These are phyloP conservation scores for Tuberolachnus salignus DNA, from an alignment of 2,888 invertebrate genomes.

Conservation along the genomic window DNA sequence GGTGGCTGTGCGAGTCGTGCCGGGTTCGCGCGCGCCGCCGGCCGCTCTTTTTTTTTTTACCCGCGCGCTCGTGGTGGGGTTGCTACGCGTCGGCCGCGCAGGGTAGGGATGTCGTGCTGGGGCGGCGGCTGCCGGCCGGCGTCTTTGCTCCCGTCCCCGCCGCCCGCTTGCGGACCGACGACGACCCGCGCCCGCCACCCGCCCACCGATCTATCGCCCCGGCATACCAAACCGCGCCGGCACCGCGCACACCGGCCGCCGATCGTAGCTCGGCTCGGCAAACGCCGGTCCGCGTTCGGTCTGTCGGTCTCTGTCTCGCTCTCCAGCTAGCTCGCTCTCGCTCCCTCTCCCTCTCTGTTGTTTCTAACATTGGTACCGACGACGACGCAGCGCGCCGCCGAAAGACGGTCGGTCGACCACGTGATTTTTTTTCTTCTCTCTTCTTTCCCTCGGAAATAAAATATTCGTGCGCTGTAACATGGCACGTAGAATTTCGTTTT, in stretches of 20 bases:
- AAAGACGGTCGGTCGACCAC: constrained; percentile 31
- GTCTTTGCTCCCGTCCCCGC: constrained; percentile 40
- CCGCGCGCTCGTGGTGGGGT: constrained; percentile 28
- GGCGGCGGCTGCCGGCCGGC: constrained; percentile 51
- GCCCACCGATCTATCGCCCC: too few species aligned
- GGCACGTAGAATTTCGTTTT: too few species aligned
- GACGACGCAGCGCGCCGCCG: constrained; percentile 12
- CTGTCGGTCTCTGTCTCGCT: not conserved
- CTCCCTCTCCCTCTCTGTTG: too few species aligned
- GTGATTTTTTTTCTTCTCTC: constrained; percentile 36
- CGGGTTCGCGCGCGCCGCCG: constrained; percentile 46
- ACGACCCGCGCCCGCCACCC: not conserved
- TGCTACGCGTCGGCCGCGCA: constrained; percentile 15
- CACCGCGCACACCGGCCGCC: too few species aligned
- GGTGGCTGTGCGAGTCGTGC: constrained; percentile 44
- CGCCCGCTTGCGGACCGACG: not conserved
- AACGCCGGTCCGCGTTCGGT: too few species aligned
- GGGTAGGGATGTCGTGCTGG: constrained; percentile 47
- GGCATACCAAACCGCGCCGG: too few species aligned
- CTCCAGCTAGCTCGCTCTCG: not conserved
- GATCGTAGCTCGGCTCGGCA: too few species aligned
- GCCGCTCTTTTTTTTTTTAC: constrained; percentile 16
- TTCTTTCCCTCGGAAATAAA: constrained; percentile 3
- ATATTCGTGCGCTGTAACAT: not conserved
- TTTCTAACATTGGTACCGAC: not conserved